These are phyloP conservation scores for Hyperoplus lanceolatus DNA, from an alignment of 2,797 vertebrate species.

Conservation along the genomic window DNA sequence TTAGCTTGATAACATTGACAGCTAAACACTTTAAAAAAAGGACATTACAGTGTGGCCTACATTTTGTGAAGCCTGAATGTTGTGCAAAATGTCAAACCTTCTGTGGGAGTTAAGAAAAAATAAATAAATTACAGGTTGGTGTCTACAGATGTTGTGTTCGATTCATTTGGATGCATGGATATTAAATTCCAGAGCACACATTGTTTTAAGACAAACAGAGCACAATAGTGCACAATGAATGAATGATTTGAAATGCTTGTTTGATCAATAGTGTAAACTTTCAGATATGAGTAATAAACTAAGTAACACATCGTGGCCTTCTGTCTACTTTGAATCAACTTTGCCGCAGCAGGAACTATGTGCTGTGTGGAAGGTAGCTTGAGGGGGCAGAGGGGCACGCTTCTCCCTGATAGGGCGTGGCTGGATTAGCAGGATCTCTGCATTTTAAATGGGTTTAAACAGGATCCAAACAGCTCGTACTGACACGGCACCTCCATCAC, in stretches of 20 bases:
- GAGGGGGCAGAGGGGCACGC: constrained; percentile 26
- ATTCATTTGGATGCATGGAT: not conserved
- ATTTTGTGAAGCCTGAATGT: not conserved
- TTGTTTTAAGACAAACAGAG: not conserved
- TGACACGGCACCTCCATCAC: constrained; percentile 30
- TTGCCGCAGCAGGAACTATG: constrained; percentile 16
- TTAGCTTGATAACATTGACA: not conserved
- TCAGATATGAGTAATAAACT: not conserved
- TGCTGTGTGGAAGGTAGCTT: constrained; percentile 5
- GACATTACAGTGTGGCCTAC: not conserved
- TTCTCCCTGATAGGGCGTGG: constrained; percentile 31
- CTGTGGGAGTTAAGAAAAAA: not conserved
- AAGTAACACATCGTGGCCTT: not conserved
- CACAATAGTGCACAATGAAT: too few relatives aligned
- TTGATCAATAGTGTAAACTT: not conserved
- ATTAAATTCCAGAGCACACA: not conserved
- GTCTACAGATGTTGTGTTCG: not conserved
- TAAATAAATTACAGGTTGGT: not conserved
- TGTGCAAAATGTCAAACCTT: not conserved
- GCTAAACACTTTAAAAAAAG: not conserved
- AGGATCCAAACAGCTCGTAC: constrained; percentile 49
- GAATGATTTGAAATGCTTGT: not conserved
- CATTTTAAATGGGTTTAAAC: constrained; percentile 69
- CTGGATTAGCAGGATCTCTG: constrained; percentile 61
- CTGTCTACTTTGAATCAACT: not conserved